Evolutionary conservation across 2,113 vertebrate genomes (phyloP).

Genomic region (Nothoprocta pentlandii): DNA sequence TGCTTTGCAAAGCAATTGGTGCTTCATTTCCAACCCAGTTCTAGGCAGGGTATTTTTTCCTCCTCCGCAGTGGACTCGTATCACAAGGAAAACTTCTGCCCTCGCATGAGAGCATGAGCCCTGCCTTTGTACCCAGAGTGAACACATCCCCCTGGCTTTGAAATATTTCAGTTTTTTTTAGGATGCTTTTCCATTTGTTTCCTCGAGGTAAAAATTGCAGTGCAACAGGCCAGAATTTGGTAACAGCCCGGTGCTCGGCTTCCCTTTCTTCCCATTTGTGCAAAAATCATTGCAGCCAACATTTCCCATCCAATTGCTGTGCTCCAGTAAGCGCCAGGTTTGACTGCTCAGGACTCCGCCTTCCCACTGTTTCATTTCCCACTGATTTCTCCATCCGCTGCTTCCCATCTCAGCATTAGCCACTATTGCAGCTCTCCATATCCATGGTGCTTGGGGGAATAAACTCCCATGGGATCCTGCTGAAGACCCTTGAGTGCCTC

Average conservation of each 20-base stretch:
- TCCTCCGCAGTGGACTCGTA: too few relatives aligned
- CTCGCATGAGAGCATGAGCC: background rate
- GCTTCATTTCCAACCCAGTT: too few relatives aligned
- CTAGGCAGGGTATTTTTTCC: too few relatives aligned
- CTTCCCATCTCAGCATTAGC: background rate
- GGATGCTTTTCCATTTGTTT: background rate
- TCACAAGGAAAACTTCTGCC: too few relatives aligned
- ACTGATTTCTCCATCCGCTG: constrained; percentile 5
- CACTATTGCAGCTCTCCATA: accelerated
- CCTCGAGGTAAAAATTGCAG: accelerated
- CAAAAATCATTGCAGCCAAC: background rate
- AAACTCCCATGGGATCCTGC: background rate
- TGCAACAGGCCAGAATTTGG: accelerated
- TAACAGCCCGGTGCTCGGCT: background rate
- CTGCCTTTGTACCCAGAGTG: background rate
- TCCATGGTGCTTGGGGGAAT: accelerated
- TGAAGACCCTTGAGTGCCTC: background rate
- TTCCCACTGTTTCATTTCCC: constrained; percentile 57
- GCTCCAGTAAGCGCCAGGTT: background rate
- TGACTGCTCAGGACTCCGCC: constrained; percentile 42
- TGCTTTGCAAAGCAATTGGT: too few relatives aligned
- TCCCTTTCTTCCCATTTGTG: background rate
- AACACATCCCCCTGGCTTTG: background rate
- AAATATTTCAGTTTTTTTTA: background rate
- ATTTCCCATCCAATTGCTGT: background rate